A percentile compares a stretch with the other conserved stretches of the same genome.
phyloP scores from a whole-genome alignment of 2,113 vertebrate species.

The Rhadina sibilatrix region DNA sequence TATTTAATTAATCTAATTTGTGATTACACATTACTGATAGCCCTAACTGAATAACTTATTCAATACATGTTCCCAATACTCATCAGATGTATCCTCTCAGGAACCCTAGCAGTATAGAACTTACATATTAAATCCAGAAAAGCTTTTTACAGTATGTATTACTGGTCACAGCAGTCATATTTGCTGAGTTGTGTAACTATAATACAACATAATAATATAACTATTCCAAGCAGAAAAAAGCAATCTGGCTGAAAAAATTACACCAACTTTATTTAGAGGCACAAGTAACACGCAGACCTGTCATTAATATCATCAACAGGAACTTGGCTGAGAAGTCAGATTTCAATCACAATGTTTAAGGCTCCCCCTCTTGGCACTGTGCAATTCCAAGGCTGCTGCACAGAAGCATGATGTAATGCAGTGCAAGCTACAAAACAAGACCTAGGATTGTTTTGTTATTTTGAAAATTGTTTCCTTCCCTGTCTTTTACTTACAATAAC shows the following conservation, averaged over 20 bases:
- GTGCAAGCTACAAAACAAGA: background rate
- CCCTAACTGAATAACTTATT: background rate
- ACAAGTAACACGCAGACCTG: background rate
- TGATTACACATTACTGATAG: background rate
- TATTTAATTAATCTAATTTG: conserved; percentile 12
- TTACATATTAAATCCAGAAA: background rate
- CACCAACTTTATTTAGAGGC: background rate
- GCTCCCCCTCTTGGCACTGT: background rate
- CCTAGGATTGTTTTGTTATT: background rate
- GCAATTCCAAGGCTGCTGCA: background rate
- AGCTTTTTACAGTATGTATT: background rate
- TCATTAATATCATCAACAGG: background rate
- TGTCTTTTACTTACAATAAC: background rate
- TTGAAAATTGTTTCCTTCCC: background rate
- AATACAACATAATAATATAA: background rate
- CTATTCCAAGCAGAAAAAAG: background rate
- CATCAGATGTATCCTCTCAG: background rate
- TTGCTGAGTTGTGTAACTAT: background rate
- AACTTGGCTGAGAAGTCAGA: background rate
- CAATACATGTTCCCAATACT: background rate
- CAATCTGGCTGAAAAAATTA: background rate
- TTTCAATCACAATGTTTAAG: background rate
- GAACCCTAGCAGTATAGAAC: background rate
- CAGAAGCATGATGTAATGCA: background rate
- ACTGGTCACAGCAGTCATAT: background rate